These are phyloP conservation scores for Drosophila oshimai DNA, from an alignment of 1,140 invertebrate genomes.

Conservation along the genomic window DNA sequence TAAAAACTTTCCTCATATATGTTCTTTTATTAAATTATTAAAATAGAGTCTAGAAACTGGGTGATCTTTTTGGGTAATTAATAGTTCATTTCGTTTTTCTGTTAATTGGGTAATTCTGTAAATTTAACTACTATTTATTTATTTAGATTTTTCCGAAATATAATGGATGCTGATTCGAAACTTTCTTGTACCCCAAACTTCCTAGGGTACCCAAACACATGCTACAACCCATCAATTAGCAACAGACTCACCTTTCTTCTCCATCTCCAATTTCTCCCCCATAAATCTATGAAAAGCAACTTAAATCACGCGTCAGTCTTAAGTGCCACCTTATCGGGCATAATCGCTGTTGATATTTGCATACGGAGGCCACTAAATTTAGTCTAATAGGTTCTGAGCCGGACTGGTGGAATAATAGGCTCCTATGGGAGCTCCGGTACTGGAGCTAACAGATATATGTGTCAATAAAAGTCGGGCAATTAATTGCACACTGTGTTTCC, in stretches of 20 bases:
- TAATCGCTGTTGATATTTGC: slow-evolving; percentile 56
- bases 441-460: slow-evolving; percentile 24
- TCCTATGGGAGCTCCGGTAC: not conserved
- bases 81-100: too few species aligned
- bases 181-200: not conserved
- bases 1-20: too few species aligned
- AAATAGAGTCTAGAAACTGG: too few species aligned
- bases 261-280: slow-evolving; percentile 23
- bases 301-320: slow-evolving; percentile 47
- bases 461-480: slow-evolving; percentile 35
- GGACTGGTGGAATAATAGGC: slow-evolving; percentile 6
- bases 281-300: slow-evolving; percentile 23
- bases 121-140: too few species aligned
- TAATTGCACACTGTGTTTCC: slow-evolving; percentile 38
- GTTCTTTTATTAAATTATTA: too few species aligned
- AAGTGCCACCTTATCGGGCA: slow-evolving; percentile 36
- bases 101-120: too few species aligned
- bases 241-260: slow-evolving; percentile 22
- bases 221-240: slow-evolving; percentile 44
- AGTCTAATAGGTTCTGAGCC: slow-evolving; percentile 52
- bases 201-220: slow-evolving; percentile 13
- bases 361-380: slow-evolving; percentile 63
- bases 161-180: not conserved
- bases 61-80: too few species aligned
- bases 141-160: too few species aligned